phyloP scores from a whole-genome alignment of 2,113 vertebrate species.

The Ellobius talpinus region DNA sequence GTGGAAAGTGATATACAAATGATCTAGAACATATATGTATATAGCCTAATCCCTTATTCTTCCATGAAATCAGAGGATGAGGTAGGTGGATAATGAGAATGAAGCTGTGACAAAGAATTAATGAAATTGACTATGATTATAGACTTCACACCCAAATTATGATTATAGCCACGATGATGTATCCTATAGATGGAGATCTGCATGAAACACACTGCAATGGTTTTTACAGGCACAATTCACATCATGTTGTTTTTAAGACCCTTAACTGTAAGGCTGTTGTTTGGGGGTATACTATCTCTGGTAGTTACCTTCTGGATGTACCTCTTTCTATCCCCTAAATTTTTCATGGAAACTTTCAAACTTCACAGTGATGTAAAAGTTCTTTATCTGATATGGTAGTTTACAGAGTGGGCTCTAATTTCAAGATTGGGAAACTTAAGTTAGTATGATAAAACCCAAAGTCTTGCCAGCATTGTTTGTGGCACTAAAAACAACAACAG shows the following conservation, averaged over 20 bases:
- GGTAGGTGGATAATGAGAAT: constrained; percentile 48
- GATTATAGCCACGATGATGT: constrained; percentile 10
- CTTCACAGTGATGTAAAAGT: background rate
- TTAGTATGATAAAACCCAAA: background rate
- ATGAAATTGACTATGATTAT: constrained; percentile 62
- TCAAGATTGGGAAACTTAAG: background rate
- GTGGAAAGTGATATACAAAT: constrained; percentile 21
- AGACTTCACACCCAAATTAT: constrained; percentile 55
- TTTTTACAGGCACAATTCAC: background rate
- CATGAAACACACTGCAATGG: constrained; percentile 4
- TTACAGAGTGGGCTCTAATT: background rate
- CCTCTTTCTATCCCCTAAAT: background rate
- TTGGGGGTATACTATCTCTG: background rate
- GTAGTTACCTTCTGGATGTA: background rate
- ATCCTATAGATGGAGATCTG: constrained; percentile 41
- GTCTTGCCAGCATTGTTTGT: background rate
- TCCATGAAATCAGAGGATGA: constrained; percentile 59
- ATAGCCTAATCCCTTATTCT: constrained; percentile 41
- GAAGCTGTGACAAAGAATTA: constrained; percentile 58
- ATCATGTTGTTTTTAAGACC: constrained; percentile 22
- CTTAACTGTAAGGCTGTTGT: background rate
- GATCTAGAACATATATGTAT: background rate
- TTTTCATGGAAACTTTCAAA: constrained; percentile 28
- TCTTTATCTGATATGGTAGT: background rate
- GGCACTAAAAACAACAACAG: background rate